Evolutionary conservation across 2,797 vertebrate species (phyloP).

Genomic region (Bradypus variegatus): DNA sequence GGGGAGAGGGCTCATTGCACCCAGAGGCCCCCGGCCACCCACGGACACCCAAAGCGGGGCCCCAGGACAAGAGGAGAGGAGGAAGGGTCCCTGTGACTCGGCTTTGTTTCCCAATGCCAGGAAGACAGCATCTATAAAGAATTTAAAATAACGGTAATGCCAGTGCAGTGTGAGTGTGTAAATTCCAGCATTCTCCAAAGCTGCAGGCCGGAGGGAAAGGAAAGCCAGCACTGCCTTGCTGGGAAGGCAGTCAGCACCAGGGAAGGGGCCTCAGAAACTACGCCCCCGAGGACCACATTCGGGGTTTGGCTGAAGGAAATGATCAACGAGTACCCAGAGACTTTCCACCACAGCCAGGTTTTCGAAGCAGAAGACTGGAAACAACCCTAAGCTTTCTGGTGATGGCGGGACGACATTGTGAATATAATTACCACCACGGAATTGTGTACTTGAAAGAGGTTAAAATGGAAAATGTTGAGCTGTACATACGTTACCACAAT

Average conservation of each 20-base stretch:
- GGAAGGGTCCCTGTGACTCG: background rate
- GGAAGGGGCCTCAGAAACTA: background rate
- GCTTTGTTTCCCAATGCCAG: background rate
- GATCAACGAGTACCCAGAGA: background rate
- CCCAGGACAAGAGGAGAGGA: background rate
- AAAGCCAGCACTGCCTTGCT: background rate
- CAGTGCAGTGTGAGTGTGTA: background rate
- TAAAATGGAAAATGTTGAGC: no score
- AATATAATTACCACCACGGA: no score
- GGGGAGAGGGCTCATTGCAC: background rate
- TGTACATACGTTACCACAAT: no score
- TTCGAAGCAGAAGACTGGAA: background rate
- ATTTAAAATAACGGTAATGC: background rate
- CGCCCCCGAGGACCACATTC: background rate
- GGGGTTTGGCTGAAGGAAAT: background rate
- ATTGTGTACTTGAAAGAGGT: no score
- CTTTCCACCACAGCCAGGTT: background rate
- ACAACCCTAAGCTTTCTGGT: background rate
- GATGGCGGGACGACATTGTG: no score
- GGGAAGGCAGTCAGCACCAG: background rate
- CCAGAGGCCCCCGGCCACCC: fast-evolving
- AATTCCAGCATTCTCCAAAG: background rate
- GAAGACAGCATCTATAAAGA: background rate
- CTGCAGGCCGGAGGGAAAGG: background rate
- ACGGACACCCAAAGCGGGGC: background rate